Evolutionary conservation across 1,140 invertebrate species (phyloP).

Genomic region (Acyrthosiphon pisum): DNA sequence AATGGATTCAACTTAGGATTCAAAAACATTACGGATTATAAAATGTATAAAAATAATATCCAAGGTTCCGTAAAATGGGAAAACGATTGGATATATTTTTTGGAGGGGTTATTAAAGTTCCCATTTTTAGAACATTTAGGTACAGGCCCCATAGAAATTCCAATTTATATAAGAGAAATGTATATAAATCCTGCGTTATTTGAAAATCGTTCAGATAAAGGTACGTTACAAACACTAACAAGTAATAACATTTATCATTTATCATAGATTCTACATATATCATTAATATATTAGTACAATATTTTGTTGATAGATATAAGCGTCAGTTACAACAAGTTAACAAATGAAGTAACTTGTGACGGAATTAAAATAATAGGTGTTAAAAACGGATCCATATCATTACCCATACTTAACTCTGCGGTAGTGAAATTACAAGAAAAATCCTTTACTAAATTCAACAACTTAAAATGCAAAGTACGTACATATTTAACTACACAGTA

Average conservation of each 20-base stretch:
- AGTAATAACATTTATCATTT: too few relatives aligned
- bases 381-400: background rate
- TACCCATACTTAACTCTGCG: background rate
- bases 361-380: slow-evolving; percentile 20
- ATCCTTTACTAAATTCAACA: background rate
- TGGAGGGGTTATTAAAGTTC: slow-evolving; percentile 20
- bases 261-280: background rate
- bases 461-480: background rate
- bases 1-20: background rate
- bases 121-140: slow-evolving; percentile 17
- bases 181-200: background rate
- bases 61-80: background rate
- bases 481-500: background rate
- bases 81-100: slow-evolving; percentile 42
- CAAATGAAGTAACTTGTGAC: background rate
- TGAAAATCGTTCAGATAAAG: background rate
- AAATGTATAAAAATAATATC: background rate
- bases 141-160: background rate
- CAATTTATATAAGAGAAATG: slow-evolving; percentile 11
- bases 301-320: background rate
- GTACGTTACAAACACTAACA: background rate
- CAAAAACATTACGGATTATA: background rate
- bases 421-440: background rate
- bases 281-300: background rate
- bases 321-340: background rate